Evolutionary conservation across 2,888 invertebrate genomes (phyloP), one percentile per base, ranked within the genome.

Genomic region (Eupithecia abbreviata): DNA sequence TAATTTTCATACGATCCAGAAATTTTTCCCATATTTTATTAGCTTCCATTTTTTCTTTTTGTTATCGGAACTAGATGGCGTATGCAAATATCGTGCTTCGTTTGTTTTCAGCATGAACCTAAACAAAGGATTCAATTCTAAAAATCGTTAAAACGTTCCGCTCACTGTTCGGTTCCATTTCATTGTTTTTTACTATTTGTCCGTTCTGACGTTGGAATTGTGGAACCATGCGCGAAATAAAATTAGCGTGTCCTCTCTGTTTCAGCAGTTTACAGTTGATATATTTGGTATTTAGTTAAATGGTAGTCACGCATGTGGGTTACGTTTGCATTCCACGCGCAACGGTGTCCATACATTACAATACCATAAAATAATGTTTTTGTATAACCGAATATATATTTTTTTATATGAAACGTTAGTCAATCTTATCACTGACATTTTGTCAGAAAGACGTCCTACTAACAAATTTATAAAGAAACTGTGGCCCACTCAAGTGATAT

Each of bases 211-310:
- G 43, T 15, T 15, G 10, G 4, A 67, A 43, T 67, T 67, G n/a
- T n/a, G 67, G n/a, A 43, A 43, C 43, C 43, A n/a, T 42, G n/a
- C 66, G 66, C n/a, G 43, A 67, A 67, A 67, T 67, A n/a, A 43
- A 67, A 67, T 67, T 43, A 67, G 43, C n/a, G 18, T 58, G 18
- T 58, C 18, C 18, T 58, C 58, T 18, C n/a, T 58, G 18, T 18
- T 58, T 10, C 1, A 10, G 10, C 10, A 1, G n/a, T 58, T 58
- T 18, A 18, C 18, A 58, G 18, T 58, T 58, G 58, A 0, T 9
- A 18, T 18, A 7, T 55, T 30, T 30, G 30, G 18, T 18, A 18
- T 58, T 58, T 58, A 18, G 3, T 18, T 18, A 3, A 62, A 58
- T 18, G 15, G 4, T 51, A n/a, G 58, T 55, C 55, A 55, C n/a